phyloP scores from a whole-genome alignment of 2,113 vertebrate species.

The Strigops habroptila region DNA sequence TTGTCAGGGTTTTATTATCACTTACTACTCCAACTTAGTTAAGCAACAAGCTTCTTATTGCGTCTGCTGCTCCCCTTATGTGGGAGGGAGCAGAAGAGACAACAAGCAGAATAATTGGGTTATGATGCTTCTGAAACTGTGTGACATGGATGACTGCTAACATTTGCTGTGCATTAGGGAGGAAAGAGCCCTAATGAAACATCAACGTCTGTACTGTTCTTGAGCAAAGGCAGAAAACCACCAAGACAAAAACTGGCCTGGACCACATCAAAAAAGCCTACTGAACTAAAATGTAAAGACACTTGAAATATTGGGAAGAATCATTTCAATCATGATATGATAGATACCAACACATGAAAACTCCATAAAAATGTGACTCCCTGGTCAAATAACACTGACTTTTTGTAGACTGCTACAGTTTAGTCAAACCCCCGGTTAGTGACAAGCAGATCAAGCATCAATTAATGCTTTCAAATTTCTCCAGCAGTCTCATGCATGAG shows the following conservation, averaged over 20 bases:
- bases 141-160: accelerated
- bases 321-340: background rate
- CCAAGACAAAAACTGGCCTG: background rate
- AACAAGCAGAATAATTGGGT: background rate
- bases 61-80: background rate
- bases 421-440: slow-evolving; percentile 4
- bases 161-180: background rate
- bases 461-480: slow-evolving; percentile 15
- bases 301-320: background rate
- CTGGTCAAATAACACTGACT: background rate
- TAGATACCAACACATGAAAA: background rate
- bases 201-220: background rate
- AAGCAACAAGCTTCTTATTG: background rate
- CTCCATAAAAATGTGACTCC: background rate
- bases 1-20: background rate
- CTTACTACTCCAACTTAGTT: background rate
- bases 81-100: background rate
- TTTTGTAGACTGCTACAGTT: background rate
- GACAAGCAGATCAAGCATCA: slow-evolving; percentile 39
- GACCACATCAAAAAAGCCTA: background rate
- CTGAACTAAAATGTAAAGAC: background rate
- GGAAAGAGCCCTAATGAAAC: background rate
- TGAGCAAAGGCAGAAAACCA: background rate
- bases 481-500: slow-evolving; percentile 59
- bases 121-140: background rate